Base-by-base conservation (phyloP, 2,113 vertebrate genomes). In the Seriola aureovittata region DNA sequence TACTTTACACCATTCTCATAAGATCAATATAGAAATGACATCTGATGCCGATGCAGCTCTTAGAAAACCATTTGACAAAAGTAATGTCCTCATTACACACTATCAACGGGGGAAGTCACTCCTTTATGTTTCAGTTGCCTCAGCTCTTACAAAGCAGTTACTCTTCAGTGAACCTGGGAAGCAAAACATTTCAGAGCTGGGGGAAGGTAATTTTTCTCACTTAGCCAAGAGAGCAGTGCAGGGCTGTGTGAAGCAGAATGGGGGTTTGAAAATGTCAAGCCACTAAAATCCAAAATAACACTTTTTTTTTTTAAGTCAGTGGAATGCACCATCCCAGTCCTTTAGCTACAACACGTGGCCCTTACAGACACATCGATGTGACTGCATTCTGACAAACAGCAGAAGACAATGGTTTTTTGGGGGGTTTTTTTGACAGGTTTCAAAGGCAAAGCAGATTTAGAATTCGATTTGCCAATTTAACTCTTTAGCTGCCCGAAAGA, bases 111-210 rank as follows among this genome's bases (percentile, higher is more conserved):
- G 57, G 32, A 21, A 32, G 17, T 52, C 23, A 34, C 55, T 36
- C 58, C 32, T 23, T n/a, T 9, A 64, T 64, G 72, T 40, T 72
- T 50, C 52, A 66, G 40, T 65, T 64, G 12, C 23, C 44, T 52
- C 32, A 60, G 77, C 67, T 71, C 23, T 8, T 72, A 79, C 3
- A 10, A 75, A 1, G 70, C 34, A 65, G 59, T 80, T 80, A 72
- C 54, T 87, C 72, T 36, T 83, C 62, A 73, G 14, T 74, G 69
- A 81, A 52, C 62, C 11, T 59, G 68, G 46, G 34, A 78, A 66
- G n/a, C 59, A 78, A 86, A 78, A 88, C 69, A 88, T 78, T 74
- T 88, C 52, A 74, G 40, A 63, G 42, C 46, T 7, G 25, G 38
- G 32, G 68, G 63, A 48, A 48, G 55, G 59, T 73, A 4, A 69